A percentile compares a stretch with the other conserved stretches of the same genome.
Evolutionary conservation across 23 tunicate species (phyloP).

Genomic region (Halocynthia roretzi): DNA sequence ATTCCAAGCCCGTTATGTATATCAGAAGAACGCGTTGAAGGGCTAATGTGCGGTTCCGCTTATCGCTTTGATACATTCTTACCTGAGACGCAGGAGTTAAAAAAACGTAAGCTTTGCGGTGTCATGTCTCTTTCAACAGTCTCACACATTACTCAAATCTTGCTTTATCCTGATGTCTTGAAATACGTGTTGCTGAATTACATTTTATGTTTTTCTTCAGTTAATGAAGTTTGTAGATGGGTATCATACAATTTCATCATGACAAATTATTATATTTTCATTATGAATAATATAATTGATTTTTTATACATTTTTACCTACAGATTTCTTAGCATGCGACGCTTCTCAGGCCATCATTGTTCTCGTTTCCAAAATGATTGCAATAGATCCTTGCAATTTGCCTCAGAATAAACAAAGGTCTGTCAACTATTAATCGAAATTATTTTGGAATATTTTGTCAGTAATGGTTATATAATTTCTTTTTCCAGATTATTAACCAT

Average conservation of each 20-base stretch:
- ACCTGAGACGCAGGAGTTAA: conserved; percentile 33
- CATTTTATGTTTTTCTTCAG: too few species aligned
- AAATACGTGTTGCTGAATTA: too few species aligned
- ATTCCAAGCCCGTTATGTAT: conserved; percentile 58
- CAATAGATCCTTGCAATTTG: conserved; percentile 36
- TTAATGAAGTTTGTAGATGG: too few species aligned
- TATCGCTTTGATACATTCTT: conserved; percentile 63
- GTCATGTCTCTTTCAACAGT: too few species aligned
- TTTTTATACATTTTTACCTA: conserved; percentile 10
- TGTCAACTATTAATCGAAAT: neutral
- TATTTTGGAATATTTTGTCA: neutral
- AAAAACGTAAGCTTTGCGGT: neutral
- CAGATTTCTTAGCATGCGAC: conserved; percentile 75
- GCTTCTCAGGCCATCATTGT: conserved; percentile 38
- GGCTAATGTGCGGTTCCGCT: conserved; percentile 76
- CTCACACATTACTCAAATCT: too few species aligned
- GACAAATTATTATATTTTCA: too few species aligned
- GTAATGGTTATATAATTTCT: neutral
- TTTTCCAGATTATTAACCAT: conserved; percentile 50
- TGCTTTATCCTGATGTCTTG: too few species aligned
- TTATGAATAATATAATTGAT: too few species aligned
- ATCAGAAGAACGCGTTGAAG: conserved; percentile 65
- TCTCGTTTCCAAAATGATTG: conserved; percentile 89
- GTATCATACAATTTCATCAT: too few species aligned
- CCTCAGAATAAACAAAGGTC: conserved; percentile 21